Percentiles rank a stretch among this genome's conserved stretches.
These are phyloP conservation scores for Aphodius sticticus DNA, from an alignment of 2,888 invertebrate genomes.

Conservation along the genomic window DNA sequence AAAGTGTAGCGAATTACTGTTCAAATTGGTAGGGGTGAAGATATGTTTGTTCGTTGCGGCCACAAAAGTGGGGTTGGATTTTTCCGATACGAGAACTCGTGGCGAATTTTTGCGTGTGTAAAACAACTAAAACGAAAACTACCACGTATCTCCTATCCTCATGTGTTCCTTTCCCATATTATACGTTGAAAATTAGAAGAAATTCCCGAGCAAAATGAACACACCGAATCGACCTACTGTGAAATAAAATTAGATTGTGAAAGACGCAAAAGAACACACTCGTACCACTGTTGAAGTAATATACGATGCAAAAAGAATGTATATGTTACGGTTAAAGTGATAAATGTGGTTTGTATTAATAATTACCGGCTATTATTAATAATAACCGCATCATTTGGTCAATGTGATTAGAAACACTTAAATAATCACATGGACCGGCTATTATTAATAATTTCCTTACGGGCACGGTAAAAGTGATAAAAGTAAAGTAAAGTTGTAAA, in stretches of 20 bases:
- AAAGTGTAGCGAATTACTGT: no score
- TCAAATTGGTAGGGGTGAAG: neutral
- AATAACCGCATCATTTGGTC: no score
- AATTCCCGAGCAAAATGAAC: conserved; percentile 29
- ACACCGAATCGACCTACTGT: neutral
- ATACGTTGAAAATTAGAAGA: conserved; percentile 39
- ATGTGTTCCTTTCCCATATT: conserved; percentile 46
- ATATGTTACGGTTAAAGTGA: no score
- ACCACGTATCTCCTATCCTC: conserved; percentile 43
- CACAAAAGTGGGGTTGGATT: conserved; percentile 4
- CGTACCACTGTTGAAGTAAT: no score
- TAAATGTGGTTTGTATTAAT: no score
- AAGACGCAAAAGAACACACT: neutral
- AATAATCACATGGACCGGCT: no score
- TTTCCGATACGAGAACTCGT: neutral
- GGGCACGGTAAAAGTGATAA: no score
- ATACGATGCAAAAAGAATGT: no score
- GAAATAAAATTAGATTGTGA: neutral
- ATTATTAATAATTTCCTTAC: no score
- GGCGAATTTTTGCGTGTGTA: conserved; percentile 4
- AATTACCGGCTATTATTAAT: no score
- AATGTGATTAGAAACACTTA: no score
- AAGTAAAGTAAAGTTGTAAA: no score
- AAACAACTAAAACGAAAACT: conserved; percentile 9
- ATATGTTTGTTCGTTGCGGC: neutral